Evolutionary conservation across 2,888 invertebrate genomes (phyloP), one percentile per base, ranked within the genome.

Genomic region (Scelioninae gen. 2): DNA sequence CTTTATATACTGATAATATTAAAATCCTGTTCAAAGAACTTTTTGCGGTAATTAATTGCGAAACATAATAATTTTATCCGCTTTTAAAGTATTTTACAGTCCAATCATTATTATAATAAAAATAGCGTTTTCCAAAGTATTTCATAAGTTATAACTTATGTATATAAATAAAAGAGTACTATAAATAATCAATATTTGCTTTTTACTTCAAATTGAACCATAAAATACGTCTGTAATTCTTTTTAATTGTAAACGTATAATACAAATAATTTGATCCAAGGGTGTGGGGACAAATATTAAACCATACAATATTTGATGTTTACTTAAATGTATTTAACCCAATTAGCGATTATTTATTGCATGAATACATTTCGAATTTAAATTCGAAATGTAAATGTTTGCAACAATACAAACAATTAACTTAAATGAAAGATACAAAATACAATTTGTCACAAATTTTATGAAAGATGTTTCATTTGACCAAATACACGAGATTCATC

Each of bases 281-380:
- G 9, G 2, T 9, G 31, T 2, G 10, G 10, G 9, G 31, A 9
- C 6, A 25, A 4, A 31, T 9, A 31, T 31, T 4, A 37, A 37
- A 11, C 13, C 1, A 37, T 5, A 25, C 2, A 46, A 19, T 35
- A 16, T 41, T 11, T 37, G 2, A 22, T 31, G 13, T 37, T 67
- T 41, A 58, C 48, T 63, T 70, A 50, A 64, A 58, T 71, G 43
- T 64, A 64, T 64, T 71, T 71, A 43, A 71, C 71, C 64, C 58
- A 64, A 71, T 71, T 58, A 50, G 19, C 48, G 19, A 46, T 68
- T 68, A 68, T n/a, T 35, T 35, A 68, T 13, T 50, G 52, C 28
- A 11, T 45, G 18, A 68, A 50, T 69, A 61, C 55, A 69, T 61
- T 69, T 61, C 18, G 35, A 28, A 39, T 4, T 31, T 2, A 6